Conservation (phyloP, 2,113 vertebrate genomes). For the Connochaetes taurinus region DNA sequence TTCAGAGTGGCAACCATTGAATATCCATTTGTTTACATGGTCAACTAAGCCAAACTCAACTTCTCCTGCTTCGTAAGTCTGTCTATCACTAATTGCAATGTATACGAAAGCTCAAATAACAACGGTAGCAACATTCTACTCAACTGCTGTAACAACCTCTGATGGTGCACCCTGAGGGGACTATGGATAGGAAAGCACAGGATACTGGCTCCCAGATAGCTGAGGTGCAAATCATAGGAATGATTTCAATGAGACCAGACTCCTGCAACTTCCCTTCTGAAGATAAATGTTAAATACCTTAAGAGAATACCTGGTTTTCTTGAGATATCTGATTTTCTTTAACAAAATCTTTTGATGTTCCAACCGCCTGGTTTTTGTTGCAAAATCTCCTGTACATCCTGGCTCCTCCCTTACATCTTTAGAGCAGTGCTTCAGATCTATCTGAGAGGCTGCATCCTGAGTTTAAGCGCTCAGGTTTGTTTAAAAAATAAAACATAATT, state of each 20-base stretch:
- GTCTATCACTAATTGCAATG: neutral
- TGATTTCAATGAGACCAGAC: neutral
- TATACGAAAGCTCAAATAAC: neutral
- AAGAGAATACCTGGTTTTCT: neutral
- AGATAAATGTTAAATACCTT: neutral
- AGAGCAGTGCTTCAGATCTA: neutral
- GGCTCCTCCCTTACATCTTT: neutral
- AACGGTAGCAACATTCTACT: neutral
- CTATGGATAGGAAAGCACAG: neutral
- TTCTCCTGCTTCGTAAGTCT: neutral
- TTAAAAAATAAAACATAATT: neutral
- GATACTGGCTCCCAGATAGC: neutral
- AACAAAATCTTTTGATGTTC: neutral
- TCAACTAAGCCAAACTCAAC: neutral
- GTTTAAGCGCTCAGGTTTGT: neutral
- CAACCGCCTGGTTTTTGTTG: neutral
- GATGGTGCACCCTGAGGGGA: neutral
- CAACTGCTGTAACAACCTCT: neutral
- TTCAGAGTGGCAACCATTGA: neutral
- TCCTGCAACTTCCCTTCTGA: neutral
- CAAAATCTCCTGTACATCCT: neutral
- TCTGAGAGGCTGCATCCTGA: neutral
- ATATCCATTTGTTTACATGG: constrained; percentile 17
- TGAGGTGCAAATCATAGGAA: neutral
- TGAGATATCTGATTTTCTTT: neutral